A percentile compares a stretch with the other conserved stretches of the same genome.
Conservation (phyloP, 2,888 invertebrate genomes). For the Nudaria mundana region DNA sequence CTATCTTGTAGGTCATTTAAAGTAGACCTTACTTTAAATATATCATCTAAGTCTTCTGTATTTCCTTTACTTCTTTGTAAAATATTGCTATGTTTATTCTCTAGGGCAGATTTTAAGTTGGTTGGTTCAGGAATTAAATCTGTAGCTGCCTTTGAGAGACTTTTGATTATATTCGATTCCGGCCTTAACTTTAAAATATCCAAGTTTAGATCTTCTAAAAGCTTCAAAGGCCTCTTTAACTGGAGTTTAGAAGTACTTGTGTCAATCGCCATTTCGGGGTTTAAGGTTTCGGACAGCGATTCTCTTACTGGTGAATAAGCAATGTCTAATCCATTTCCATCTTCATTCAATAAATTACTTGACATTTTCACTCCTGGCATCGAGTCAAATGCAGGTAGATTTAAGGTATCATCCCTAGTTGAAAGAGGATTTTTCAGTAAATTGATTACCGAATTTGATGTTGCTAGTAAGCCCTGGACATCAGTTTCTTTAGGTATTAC, state of each 20-base stretch:
- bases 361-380: too few species aligned
- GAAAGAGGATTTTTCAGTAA: slow-evolving; percentile 14
- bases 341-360: too few species aligned
- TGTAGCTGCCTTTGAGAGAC: slow-evolving; percentile 40
- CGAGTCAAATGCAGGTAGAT: slow-evolving; percentile 14
- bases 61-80: not conserved
- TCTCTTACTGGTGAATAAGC: too few species aligned
- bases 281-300: slow-evolving; percentile 26
- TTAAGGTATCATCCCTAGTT: slow-evolving; percentile 23
- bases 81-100: slow-evolving; percentile 25
- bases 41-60: slow-evolving; percentile 4
- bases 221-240: slow-evolving; percentile 27
- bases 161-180: slow-evolving; percentile 16
- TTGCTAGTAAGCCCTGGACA: slow-evolving; percentile 13
- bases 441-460: slow-evolving; percentile 25
- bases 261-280: slow-evolving; percentile 33
- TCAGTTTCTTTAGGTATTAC: not conserved
- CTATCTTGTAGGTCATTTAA: slow-evolving; percentile 29
- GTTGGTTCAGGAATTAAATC: slow-evolving; percentile 45
- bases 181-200: slow-evolving; percentile 45
- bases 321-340: too few species aligned
- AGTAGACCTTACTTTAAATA: slow-evolving; percentile 24
- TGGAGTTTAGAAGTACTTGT: slow-evolving; percentile 33
- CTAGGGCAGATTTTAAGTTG: slow-evolving; percentile 40
- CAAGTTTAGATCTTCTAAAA: slow-evolving; percentile 40